Evolutionary conservation across 2,888 invertebrate genomes (phyloP).

Genomic region (Drosophila phalerata): DNA sequence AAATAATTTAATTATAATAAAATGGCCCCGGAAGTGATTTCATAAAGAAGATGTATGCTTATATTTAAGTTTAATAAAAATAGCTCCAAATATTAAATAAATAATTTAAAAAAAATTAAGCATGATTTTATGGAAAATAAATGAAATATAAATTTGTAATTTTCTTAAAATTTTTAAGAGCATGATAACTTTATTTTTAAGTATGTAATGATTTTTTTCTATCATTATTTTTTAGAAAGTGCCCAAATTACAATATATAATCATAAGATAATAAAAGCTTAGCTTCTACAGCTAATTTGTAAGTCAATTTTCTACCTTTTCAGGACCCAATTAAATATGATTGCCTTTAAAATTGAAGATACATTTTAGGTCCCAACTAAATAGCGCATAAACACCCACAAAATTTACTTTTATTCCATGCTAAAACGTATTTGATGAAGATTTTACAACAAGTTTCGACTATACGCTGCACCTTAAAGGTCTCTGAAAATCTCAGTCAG

Average conservation of each 20-base stretch:
- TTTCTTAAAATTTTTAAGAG: too few species aligned
- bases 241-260: background rate
- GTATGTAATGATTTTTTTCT: background rate
- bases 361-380: background rate
- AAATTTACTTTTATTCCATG: constrained; percentile 17
- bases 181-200: background rate
- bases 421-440: constrained; percentile 20
- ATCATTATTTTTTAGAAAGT: background rate
- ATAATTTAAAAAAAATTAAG: too few species aligned
- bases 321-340: background rate
- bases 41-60: too few species aligned
- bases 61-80: too few species aligned
- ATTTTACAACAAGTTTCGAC: constrained; percentile 2
- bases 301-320: background rate
- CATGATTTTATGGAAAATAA: background rate
- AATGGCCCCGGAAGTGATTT: too few species aligned
- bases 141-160: background rate
- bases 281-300: background rate
- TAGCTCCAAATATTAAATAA: too few species aligned
- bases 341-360: background rate
- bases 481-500: constrained; percentile 15
- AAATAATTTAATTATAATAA: too few species aligned
- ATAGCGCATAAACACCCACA: constrained; percentile 47
- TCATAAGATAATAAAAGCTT: background rate
- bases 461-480: constrained; percentile 28